These are phyloP conservation scores for Drosophila mimetica DNA, from an alignment of 2,888 invertebrate species.

Conservation along the genomic window DNA sequence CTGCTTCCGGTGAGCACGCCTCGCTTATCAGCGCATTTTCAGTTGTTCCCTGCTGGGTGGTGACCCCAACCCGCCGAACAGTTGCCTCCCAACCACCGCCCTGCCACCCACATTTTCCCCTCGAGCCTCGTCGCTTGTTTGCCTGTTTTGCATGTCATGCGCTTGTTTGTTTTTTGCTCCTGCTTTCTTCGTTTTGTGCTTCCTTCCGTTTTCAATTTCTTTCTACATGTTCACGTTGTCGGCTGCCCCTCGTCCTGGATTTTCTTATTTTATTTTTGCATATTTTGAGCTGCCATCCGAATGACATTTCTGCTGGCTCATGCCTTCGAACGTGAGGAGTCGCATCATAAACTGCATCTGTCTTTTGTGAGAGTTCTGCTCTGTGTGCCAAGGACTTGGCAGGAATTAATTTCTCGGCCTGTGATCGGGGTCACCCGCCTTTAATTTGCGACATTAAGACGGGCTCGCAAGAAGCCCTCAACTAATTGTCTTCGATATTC, in stretches of 20 bases:
- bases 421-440: slow-evolving; percentile 22
- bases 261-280: slow-evolving; percentile 48
- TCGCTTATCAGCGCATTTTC: slow-evolving; percentile 72
- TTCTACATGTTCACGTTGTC: slow-evolving; percentile 46
- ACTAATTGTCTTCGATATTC: slow-evolving; percentile 48
- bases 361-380: slow-evolving; percentile 15
- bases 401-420: slow-evolving; percentile 55
- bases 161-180: slow-evolving; percentile 69
- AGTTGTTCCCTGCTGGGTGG: slow-evolving; percentile 46
- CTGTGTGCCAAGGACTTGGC: slow-evolving; percentile 57
- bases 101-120: slow-evolving; percentile 18
- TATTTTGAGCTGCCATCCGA: slow-evolving; percentile 54
- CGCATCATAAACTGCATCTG: slow-evolving; percentile 17
- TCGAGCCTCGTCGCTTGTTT: slow-evolving; percentile 47
- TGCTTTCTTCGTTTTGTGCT: slow-evolving; percentile 47
- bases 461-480: slow-evolving; percentile 1
- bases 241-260: slow-evolving; percentile 11
- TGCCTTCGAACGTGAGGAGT: slow-evolving; percentile 18
- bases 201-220: slow-evolving; percentile 77
- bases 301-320: slow-evolving; percentile 58
- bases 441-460: slow-evolving; percentile 28
- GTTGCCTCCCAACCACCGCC: background rate
- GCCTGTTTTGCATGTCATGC: slow-evolving; percentile 74
- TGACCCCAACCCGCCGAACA: slow-evolving; percentile 8
- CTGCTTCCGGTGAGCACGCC: slow-evolving; percentile 69